Conservation (phyloP, 1,140 invertebrate species). For the Eufriesea mexicana region DNA sequence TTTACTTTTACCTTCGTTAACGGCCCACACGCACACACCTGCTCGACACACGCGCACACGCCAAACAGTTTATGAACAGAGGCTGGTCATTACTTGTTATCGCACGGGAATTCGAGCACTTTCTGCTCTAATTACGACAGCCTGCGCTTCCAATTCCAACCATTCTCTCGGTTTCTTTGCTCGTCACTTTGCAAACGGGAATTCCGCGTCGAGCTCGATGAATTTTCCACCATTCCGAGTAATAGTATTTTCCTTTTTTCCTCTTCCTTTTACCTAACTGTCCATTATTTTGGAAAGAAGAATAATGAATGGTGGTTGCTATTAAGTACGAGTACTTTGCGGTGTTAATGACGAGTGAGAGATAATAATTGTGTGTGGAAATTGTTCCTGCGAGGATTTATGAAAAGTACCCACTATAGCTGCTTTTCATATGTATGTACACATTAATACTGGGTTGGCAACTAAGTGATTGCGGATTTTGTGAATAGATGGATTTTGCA, state of each 20-base stretch:
- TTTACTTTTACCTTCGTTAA: slow-evolving; percentile 28
- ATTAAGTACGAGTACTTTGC: too few relatives aligned
- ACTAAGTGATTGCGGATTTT: too few relatives aligned
- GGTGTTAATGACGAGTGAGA: too few relatives aligned
- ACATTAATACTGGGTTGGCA: too few relatives aligned
- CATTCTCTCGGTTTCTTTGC: background rate
- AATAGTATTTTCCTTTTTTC: background rate
- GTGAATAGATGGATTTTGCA: too few relatives aligned
- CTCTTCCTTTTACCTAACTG: too few relatives aligned
- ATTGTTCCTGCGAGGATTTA: too few relatives aligned
- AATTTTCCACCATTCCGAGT: background rate
- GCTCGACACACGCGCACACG: background rate
- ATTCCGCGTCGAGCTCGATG: background rate
- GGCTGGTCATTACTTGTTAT: slow-evolving; percentile 9
- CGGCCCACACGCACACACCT: background rate
- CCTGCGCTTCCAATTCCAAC: background rate
- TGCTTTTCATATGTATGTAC: too few relatives aligned
- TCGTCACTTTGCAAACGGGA: background rate
- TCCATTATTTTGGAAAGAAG: too few relatives aligned
- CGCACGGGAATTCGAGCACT: slow-evolving; percentile 23
- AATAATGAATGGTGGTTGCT: too few relatives aligned
- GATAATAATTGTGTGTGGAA: too few relatives aligned
- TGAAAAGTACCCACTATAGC: too few relatives aligned
- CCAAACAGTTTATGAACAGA: slow-evolving; percentile 9
- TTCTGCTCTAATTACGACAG: slow-evolving; percentile 36